Percentiles rank a stretch among this genome's conserved stretches.
phyloP scores from a whole-genome alignment of 2,888 invertebrate species.

The Timema podura region DNA sequence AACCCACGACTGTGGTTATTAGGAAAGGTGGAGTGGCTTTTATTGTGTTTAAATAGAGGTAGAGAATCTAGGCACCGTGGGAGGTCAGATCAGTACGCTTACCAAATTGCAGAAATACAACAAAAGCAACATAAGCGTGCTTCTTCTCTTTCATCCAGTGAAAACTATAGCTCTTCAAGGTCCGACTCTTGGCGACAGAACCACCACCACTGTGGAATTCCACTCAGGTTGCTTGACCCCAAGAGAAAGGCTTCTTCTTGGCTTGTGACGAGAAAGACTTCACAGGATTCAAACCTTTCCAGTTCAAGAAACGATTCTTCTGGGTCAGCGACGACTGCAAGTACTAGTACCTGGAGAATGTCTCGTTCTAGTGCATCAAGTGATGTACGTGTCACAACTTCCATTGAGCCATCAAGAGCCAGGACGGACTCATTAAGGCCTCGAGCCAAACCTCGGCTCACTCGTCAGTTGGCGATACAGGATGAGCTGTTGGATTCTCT shows the following conservation, averaged over 20 bases:
- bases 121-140: slow-evolving; percentile 72
- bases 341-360: slow-evolving; percentile 85
- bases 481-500: slow-evolving; percentile 64
- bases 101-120: slow-evolving; percentile 68
- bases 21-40: slow-evolving; percentile 40
- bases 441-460: slow-evolving; percentile 65
- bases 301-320: slow-evolving; percentile 89
- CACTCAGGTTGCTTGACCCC: slow-evolving; percentile 66
- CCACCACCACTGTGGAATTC: slow-evolving; percentile 70
- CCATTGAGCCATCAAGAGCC: slow-evolving; percentile 21
- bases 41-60: slow-evolving; percentile 44
- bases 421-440: slow-evolving; percentile 25
- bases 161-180: slow-evolving; percentile 83
- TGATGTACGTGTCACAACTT: slow-evolving; percentile 40
- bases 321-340: slow-evolving; percentile 82
- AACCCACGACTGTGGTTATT: slow-evolving; percentile 31
- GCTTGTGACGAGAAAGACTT: slow-evolving; percentile 87
- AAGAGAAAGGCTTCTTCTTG: slow-evolving; percentile 81
- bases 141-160: slow-evolving; percentile 81
- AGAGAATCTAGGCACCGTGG: slow-evolving; percentile 43
- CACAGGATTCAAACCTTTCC: slow-evolving; percentile 86
- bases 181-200: slow-evolving; percentile 83
- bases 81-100: slow-evolving; percentile 63
- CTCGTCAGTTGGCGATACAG: slow-evolving; percentile 74
- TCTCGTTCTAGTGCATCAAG: slow-evolving; percentile 77